phyloP scores from a whole-genome alignment of 2,888 invertebrate species.

The Cepaea hortensis region DNA sequence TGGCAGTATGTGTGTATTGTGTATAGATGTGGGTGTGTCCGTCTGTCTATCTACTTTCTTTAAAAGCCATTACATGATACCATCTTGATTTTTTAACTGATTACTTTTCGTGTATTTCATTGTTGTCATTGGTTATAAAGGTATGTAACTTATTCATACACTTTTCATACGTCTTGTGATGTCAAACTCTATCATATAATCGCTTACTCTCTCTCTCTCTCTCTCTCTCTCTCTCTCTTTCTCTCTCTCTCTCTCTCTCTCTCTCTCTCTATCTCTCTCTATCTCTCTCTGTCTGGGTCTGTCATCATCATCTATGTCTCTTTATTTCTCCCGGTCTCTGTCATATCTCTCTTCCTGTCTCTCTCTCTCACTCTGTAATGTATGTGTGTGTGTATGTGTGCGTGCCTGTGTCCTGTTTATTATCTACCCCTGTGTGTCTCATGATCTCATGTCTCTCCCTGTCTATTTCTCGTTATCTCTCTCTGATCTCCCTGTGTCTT shows the following conservation, averaged over 20 bases:
- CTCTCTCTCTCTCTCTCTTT: too few relatives aligned
- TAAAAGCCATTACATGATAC: too few relatives aligned
- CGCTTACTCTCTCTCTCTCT: too few relatives aligned
- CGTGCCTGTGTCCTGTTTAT: background rate
- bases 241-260: too few relatives aligned
- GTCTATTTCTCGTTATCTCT: background rate
- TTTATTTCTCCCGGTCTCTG: background rate
- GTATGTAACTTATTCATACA: too few relatives aligned
- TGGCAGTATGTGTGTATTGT: background rate
- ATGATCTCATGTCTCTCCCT: background rate
- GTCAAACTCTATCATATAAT: too few relatives aligned
- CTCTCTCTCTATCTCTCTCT: too few relatives aligned
- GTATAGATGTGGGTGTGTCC: background rate
- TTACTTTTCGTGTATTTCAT: background rate
- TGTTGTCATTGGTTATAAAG: background rate
- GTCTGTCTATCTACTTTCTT: background rate
- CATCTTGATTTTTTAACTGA: background rate
- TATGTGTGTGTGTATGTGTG: too few relatives aligned
- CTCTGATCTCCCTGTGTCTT: slow-evolving; percentile 12
- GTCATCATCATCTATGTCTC: background rate
- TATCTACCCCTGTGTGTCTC: background rate
- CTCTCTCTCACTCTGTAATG: background rate
- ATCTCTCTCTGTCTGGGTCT: background rate
- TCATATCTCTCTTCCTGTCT: too few relatives aligned
- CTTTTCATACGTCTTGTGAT: too few relatives aligned